phyloP scores from a whole-genome alignment of 2,797 vertebrate species.

The Rhinophrynus dorsalis region DNA sequence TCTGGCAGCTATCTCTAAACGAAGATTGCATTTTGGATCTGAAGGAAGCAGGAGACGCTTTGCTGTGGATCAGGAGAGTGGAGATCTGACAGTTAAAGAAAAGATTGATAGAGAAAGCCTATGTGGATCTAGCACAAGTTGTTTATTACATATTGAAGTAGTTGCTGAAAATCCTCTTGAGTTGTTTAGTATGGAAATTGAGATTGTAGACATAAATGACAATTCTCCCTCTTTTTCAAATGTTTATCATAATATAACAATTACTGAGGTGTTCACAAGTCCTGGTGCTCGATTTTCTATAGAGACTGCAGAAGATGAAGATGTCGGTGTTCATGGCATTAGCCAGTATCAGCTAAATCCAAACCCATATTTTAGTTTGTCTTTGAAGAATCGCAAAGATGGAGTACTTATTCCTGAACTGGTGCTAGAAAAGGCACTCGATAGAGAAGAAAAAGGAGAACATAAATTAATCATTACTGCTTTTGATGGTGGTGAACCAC shows the following conservation, averaged over 20 bases:
- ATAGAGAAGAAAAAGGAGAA: constrained; percentile 58
- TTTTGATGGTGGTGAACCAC: constrained; percentile 57
- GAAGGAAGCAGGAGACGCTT: constrained; percentile 60
- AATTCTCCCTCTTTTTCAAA: constrained; percentile 58
- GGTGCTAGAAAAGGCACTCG: constrained; percentile 59
- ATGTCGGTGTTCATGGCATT: constrained; percentile 57
- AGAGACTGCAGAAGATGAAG: constrained; percentile 60
- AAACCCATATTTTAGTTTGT: constrained; percentile 60
- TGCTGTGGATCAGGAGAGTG: constrained; percentile 58
- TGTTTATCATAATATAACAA: constrained; percentile 57
- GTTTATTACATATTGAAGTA: constrained; percentile 60
- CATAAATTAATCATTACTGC: constrained; percentile 57
- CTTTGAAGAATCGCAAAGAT: constrained; percentile 70
- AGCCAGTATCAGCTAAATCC: constrained; percentile 59
- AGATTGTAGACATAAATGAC: constrained; percentile 61
- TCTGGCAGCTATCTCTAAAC: constrained; percentile 52
- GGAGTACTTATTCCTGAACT: constrained; percentile 58
- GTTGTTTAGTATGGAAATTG: constrained; percentile 59
- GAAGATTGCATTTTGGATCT: constrained; percentile 58
- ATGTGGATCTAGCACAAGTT: constrained; percentile 58
- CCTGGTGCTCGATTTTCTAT: constrained; percentile 59
- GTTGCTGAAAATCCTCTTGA: constrained; percentile 59
- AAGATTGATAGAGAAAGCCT: constrained; percentile 61
- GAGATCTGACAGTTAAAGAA: constrained; percentile 57
- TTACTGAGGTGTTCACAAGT: constrained; percentile 62